Base-by-base conservation (phyloP, 1,140 invertebrate genomes). In the Heliconius nattereri region DNA sequence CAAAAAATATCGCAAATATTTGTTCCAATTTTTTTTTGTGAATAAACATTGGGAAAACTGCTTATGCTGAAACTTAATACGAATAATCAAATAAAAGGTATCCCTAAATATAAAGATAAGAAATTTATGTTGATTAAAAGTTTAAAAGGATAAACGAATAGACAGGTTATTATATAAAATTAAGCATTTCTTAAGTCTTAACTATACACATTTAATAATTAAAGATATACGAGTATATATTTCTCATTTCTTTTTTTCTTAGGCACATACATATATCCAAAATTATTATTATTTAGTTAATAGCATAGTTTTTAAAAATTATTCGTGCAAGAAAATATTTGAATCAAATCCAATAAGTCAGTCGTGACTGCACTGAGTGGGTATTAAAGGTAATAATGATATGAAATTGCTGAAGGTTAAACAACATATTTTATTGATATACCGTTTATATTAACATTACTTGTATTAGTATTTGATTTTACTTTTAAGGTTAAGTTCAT, bases 401-500 rank as follows among this genome's bases (percentile, higher is more conserved):
- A 88, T 86, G 81, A 86, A 89, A 82, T 84, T 84, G 81, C 81
- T 85, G 86, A 89, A 89, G 88, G 88, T 78, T 86, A 78, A 70
- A 76, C 82, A 71, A 71, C 60, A 66, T 66, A 66, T 66, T 66
- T 66, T 66, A 66, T 66, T 66, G 26, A 66, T 66, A 66, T 16
- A 29, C 16, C 29, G 7, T 29, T 66, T 66, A 29, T 66, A 26
- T 66, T 66, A 66, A 26, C 13, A 16, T 66, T 9, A 66, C 8
- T 66, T 26, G 60, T 13, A 11, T 66, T 26, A 26, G 9, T 26
- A 57, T 19, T 57, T 57, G 1, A 11, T 45, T 45, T 26, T 66
- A 66, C 29, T 45, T 45, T 26, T 66, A 66, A 66, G 23, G 26
- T 5, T 13, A 66, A 66, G 26, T 23, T 66, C 60, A 26, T 66